These are phyloP conservation scores for Sebastes oblongus DNA, from an alignment of 2,797 vertebrate genomes.

Conservation along the genomic window DNA sequence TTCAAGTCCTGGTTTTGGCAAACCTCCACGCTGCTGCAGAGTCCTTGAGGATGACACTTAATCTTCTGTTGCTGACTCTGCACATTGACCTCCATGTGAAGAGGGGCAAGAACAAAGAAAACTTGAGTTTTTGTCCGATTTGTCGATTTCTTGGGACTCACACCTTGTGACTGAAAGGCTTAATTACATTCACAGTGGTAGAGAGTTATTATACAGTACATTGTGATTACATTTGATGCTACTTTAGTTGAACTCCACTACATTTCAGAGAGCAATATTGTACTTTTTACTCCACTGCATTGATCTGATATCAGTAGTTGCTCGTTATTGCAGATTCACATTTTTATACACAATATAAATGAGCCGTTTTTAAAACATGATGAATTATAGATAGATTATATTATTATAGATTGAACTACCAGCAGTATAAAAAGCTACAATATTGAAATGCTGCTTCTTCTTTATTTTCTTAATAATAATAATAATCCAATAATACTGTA, in stretches of 20 bases:
- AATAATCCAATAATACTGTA: neutral
- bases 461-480: too few species aligned
- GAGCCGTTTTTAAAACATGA: neutral
- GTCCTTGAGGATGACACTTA: constrained; percentile 54
- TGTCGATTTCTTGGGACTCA: neutral
- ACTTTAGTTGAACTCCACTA: neutral
- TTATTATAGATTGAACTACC: neutral
- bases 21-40: constrained; percentile 40
- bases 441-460: neutral
- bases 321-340: neutral
- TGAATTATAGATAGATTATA: too few species aligned
- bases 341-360: neutral
- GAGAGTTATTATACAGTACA: neutral
- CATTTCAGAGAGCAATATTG: neutral
- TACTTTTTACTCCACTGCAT: neutral
- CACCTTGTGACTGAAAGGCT: neutral
- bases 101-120: constrained; percentile 16
- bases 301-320: neutral
- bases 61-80: constrained; percentile 46
- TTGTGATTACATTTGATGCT: neutral
- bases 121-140: neutral
- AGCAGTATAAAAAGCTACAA: neutral
- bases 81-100: constrained; percentile 25
- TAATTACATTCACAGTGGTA: neutral
- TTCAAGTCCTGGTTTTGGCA: constrained; percentile 44